phyloP scores from a whole-genome alignment of 2,113 vertebrate genomes.

The Spilogale gracilis region DNA sequence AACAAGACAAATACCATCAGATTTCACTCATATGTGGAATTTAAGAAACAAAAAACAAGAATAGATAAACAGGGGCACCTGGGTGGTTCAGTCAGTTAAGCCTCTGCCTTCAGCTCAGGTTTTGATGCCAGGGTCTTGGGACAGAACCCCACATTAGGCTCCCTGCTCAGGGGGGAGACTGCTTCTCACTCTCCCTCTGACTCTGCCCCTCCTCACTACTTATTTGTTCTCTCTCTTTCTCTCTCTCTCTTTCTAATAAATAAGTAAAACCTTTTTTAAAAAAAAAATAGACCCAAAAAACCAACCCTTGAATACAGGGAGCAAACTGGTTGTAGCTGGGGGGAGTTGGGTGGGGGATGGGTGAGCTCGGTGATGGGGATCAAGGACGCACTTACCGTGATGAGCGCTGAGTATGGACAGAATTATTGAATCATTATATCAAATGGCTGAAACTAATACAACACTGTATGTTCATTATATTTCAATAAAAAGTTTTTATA shows the following conservation, averaged over 20 bases:
- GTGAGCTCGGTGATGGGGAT: neutral
- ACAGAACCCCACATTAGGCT: too few species aligned
- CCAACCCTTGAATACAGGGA: neutral
- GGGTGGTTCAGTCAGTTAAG: too few species aligned
- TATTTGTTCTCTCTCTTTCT: too few species aligned
- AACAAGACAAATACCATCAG: neutral
- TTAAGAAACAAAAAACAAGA: neutral
- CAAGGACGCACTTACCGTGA: neutral
- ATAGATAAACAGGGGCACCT: neutral
- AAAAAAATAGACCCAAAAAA: neutral
- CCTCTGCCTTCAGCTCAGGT: too few species aligned
- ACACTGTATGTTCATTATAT: neutral
- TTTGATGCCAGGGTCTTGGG: too few species aligned
- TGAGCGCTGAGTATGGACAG: neutral
- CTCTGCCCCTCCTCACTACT: too few species aligned
- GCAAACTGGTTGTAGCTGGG: neutral
- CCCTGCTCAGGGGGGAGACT: too few species aligned
- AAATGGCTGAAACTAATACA: neutral
- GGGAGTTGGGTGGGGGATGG: neutral
- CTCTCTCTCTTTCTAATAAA: too few species aligned
- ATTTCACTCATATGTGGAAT: neutral
- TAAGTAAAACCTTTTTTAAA: too few species aligned
- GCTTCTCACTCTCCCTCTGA: too few species aligned
- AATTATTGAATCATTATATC: neutral
- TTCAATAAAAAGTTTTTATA: neutral